phyloP scores from a whole-genome alignment of 2,113 vertebrate species.

The Cyanistes caeruleus region DNA sequence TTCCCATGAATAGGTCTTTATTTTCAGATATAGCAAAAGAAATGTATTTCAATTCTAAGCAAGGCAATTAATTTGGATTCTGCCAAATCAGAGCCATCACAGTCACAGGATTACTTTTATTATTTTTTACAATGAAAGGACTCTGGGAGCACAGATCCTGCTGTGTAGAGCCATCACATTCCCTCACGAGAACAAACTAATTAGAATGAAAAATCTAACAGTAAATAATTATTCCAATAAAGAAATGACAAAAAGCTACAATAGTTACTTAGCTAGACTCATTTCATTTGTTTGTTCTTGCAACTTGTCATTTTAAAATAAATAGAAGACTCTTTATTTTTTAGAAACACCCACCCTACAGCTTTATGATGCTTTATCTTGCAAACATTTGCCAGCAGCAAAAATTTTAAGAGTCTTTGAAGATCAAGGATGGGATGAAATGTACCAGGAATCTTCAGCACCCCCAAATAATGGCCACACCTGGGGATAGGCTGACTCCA shows the following conservation, averaged over 20 bases:
- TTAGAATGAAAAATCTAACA: constrained; percentile 40
- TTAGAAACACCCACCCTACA: neutral
- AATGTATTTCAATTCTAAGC: constrained; percentile 47
- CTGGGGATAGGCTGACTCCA: neutral
- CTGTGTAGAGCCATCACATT: constrained; percentile 67
- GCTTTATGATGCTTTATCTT: constrained; percentile 31
- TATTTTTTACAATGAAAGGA: neutral
- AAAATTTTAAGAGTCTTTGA: neutral
- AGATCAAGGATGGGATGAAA: neutral
- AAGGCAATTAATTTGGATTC: constrained; percentile 53
- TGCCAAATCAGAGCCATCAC: constrained; percentile 33
- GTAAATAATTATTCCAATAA: constrained; percentile 53
- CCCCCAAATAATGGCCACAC: neutral
- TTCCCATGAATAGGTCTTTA: constrained; percentile 29
- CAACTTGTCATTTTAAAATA: constrained; percentile 62
- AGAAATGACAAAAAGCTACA: constrained; percentile 51
- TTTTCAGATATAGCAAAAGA: constrained; percentile 31
- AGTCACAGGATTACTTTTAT: neutral
- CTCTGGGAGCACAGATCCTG: constrained; percentile 69
- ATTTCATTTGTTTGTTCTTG: constrained; percentile 49
- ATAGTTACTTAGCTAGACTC: neutral
- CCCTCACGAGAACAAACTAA: constrained; percentile 49
- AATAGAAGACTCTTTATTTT: constrained; percentile 57
- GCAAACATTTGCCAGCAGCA: constrained; percentile 1
- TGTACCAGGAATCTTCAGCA: neutral